These are phyloP conservation scores for Aspiorhynchus laticeps DNA, from an alignment of 2,113 vertebrate species.

Conservation along the genomic window DNA sequence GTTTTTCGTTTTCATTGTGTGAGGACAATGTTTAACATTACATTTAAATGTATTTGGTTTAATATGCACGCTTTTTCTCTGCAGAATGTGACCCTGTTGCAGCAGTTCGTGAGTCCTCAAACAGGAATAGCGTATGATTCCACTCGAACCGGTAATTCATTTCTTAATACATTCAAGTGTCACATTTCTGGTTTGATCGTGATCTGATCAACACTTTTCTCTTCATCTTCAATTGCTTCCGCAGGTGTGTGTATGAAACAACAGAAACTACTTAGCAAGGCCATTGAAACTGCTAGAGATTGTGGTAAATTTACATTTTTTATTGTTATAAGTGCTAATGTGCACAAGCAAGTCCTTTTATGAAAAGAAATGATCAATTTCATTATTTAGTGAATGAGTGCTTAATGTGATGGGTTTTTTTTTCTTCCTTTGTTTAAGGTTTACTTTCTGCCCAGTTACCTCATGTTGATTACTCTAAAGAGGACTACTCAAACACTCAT, in stretches of 20 bases:
- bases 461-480: constrained; percentile 70
- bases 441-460: constrained; percentile 77
- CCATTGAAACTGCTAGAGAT: constrained; percentile 79
- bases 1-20: background rate
- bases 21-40: background rate
- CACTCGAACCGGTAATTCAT: constrained; percentile 78
- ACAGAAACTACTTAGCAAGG: constrained; percentile 78
- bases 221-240: background rate
- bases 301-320: constrained; percentile 71
- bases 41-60: background rate
- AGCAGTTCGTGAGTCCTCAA: constrained; percentile 86
- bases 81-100: constrained; percentile 87
- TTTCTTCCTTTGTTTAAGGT: constrained; percentile 69
- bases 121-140: constrained; percentile 79
- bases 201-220: background rate
- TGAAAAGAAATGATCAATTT: background rate
- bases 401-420: background rate
- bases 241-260: constrained; percentile 89
- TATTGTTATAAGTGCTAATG: background rate
- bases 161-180: background rate
- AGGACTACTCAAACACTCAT: constrained; percentile 81
- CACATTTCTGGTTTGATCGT: background rate
- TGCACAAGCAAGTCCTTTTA: background rate
- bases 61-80: background rate
- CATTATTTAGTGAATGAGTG: background rate